Conservation (phyloP, 1,140 invertebrate species). For the Venturia canescens region DNA sequence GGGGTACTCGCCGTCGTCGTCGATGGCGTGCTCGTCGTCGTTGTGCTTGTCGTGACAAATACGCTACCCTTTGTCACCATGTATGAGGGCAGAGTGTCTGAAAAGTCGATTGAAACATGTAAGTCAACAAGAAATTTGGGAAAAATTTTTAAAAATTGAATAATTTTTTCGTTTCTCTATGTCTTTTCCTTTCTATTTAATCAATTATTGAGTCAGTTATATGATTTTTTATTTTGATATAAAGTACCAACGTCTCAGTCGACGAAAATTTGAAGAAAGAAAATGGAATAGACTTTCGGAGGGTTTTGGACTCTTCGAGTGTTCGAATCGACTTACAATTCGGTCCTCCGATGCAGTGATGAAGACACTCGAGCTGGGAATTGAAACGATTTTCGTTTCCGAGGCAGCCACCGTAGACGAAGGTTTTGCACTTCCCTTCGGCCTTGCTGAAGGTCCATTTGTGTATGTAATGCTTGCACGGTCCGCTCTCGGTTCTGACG, state of each 20-base stretch:
- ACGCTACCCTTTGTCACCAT: constrained; percentile 73
- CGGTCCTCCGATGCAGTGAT: constrained; percentile 80
- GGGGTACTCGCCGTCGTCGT: constrained; percentile 71
- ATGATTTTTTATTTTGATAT: no score
- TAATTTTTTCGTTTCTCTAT: no score
- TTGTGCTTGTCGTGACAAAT: constrained; percentile 72
- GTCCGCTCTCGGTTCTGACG: constrained; percentile 78
- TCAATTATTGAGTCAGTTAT: no score
- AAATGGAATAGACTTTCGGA: no score
- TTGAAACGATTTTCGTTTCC: constrained; percentile 89
- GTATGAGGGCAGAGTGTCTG: constrained; percentile 77
- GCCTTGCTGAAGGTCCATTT: constrained; percentile 86
- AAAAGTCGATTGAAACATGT: constrained; percentile 43
- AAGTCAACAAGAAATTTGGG: background rate
- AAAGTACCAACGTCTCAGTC: no score
- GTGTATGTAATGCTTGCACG: constrained; percentile 82
- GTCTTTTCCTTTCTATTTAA: no score
- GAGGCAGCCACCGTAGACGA: constrained; percentile 87
- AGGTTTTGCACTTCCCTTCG: constrained; percentile 82
- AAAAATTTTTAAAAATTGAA: background rate
- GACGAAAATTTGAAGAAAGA: no score
- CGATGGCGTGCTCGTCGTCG: constrained; percentile 72
- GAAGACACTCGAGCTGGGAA: constrained; percentile 83
- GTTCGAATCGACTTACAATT: constrained; percentile 69
- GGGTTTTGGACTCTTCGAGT: background rate